Evolutionary conservation across 2,888 invertebrate species (phyloP), one percentile per base, ranked within the genome.

Genomic region (Dicycla oo): DNA sequence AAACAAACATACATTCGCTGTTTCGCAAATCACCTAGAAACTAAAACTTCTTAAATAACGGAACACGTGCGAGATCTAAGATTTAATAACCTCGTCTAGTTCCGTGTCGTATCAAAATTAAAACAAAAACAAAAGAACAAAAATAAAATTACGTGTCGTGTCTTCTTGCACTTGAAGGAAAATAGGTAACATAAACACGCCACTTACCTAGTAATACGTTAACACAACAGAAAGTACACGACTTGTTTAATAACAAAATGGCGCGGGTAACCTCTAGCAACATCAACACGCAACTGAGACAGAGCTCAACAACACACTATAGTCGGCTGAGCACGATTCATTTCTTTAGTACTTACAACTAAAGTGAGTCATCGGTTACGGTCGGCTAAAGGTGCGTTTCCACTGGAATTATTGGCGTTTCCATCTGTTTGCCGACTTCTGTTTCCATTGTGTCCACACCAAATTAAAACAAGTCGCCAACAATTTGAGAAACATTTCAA

Each of bases 321-420:
- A 71, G 71, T 47, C 45, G 78, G 74, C 58, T 73, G 75, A 80
- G 64, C 86, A 67, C 81, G 74, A 78, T 63, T 84, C 80, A 78
- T 77, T 70, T 79, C 82, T 82, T 84, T 86, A 82, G 68, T 77
- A 77, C 65, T 72, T 60, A 72, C 78, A 76, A 66, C 64, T 30
- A 66, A 76, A 69, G 58, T 86, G 85, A 85, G 75, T 85, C 87
- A 85, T 78, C 60, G 62, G 73, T 69, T 67, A 78, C 68, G 73
- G 76, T 61, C 58, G 72, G 64, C 51, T 53, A 61, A 80, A 49
- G n/a, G n/a, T n/a, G 49, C 49, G n/a, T 49, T 49, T 49, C 5
- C 49, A 49, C n/a, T n/a, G n/a, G n/a, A 49, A 11, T 49, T 49
- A 11, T 49, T 4, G 11, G 11, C 11, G 47, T n/a, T n/a, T 47